A percentile compares a stretch with the other conserved stretches of the same genome.
Conservation (phyloP, 2,113 vertebrate genomes). For the Ifrita kowaldi region DNA sequence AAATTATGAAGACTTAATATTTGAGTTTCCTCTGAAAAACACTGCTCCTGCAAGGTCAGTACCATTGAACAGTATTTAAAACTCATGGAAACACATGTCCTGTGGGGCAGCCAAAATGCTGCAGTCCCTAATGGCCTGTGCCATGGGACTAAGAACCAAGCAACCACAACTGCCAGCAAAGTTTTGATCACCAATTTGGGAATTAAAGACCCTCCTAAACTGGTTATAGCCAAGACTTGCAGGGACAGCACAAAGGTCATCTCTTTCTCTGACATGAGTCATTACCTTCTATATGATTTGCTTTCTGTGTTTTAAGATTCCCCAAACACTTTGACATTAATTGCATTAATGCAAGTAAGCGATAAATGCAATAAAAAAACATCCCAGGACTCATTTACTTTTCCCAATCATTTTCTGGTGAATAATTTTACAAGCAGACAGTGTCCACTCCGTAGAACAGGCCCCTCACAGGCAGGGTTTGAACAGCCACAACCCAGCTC, state of each 20-base stretch:
- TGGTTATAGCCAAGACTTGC: neutral
- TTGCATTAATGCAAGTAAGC: neutral
- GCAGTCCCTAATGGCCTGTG: neutral
- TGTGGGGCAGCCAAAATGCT: neutral
- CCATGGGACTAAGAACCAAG: neutral
- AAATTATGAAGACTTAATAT: neutral
- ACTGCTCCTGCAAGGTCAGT: neutral
- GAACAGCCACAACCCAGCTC: neutral
- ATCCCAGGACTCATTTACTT: neutral
- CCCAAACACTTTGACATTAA: neutral
- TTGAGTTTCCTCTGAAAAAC: neutral
- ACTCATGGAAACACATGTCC: neutral
- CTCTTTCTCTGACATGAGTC: neutral
- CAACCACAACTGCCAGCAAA: neutral
- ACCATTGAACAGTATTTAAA: neutral
- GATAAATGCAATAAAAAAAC: neutral
- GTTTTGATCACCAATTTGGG: neutral
- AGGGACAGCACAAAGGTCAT: neutral
- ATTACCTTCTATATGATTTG: neutral
- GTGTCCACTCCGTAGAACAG: fast-evolving
- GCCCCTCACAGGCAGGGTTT: neutral
- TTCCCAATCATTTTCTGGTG: neutral
- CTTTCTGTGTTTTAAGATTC: neutral
- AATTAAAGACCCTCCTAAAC: neutral
- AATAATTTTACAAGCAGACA: neutral